Conservation (phyloP, 2,113 vertebrate genomes). For the Microcebus griseorufus region DNA sequence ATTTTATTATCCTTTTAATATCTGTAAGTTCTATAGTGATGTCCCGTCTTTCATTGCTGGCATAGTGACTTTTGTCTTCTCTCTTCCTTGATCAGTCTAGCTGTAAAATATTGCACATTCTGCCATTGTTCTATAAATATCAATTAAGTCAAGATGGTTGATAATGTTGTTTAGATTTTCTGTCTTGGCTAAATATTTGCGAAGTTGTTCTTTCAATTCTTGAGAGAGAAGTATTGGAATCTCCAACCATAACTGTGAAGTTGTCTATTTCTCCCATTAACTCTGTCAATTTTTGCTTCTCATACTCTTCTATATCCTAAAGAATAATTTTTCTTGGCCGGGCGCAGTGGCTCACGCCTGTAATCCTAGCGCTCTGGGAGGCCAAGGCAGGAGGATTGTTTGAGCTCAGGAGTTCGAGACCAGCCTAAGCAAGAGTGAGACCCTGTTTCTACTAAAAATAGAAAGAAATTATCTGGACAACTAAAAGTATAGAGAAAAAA, state of each 20-base stretch:
- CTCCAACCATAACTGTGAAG: not conserved
- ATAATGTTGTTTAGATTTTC: not conserved
- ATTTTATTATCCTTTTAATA: not conserved
- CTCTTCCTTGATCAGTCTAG: not conserved
- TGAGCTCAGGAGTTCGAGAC: too few species aligned
- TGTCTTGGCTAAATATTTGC: not conserved
- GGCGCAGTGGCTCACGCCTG: too few species aligned
- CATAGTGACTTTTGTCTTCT: not conserved
- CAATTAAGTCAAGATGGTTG: not conserved
- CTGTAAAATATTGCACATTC: not conserved
- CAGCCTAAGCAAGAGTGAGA: too few species aligned
- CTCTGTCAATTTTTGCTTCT: not conserved
- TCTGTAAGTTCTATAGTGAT: not conserved
- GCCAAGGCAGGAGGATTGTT: too few species aligned
- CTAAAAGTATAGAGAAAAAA: too few species aligned
- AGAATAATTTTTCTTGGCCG: too few species aligned
- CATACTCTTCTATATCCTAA: not conserved
- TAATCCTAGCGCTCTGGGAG: too few species aligned
- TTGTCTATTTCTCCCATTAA: not conserved
- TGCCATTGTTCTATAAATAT: not conserved
- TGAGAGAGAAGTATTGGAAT: not conserved
- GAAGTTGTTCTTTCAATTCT: not conserved
- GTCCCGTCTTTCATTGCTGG: not conserved
- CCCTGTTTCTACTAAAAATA: too few species aligned
- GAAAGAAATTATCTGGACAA: too few species aligned